phyloP scores from a whole-genome alignment of 2,888 invertebrate genomes.

The Sminthurinus aureus region DNA sequence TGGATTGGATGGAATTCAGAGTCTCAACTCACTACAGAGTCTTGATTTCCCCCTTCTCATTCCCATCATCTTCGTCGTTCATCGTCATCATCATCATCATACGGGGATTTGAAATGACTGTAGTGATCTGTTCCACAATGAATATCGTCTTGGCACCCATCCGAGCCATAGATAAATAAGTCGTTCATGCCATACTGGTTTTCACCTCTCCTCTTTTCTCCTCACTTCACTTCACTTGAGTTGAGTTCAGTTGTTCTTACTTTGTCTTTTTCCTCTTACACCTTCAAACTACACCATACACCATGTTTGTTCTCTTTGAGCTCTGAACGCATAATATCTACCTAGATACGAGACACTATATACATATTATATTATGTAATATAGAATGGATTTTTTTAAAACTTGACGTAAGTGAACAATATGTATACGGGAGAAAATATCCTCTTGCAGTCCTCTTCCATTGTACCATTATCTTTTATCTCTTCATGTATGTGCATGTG shows the following conservation, averaged over 20 bases:
- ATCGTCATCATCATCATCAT: slow-evolving; percentile 6
- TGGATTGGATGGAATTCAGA: not conserved
- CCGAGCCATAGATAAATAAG: slow-evolving; percentile 29
- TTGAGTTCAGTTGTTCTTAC: too few species aligned
- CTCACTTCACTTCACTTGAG: not conserved
- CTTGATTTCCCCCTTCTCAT: slow-evolving; percentile 25
- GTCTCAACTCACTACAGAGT: slow-evolving; percentile 17
- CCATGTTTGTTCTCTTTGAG: too few species aligned
- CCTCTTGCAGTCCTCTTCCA: not conserved
- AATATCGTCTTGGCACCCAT: slow-evolving; percentile 36
- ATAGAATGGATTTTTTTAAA: not conserved
- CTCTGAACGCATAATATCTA: too few species aligned
- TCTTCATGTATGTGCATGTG: too few species aligned
- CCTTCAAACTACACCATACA: too few species aligned
- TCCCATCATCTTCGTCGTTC: not conserved
- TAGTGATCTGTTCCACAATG: slow-evolving; percentile 31
- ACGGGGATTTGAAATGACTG: slow-evolving; percentile 31
- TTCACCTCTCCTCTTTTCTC: slow-evolving; percentile 10
- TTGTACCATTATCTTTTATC: not conserved
- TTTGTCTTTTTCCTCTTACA: too few species aligned
- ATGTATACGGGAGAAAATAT: not conserved
- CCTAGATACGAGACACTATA: too few species aligned
- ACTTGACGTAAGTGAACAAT: not conserved
- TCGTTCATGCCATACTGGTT: slow-evolving; percentile 10
- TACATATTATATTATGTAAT: too few species aligned